Evolutionary conservation across 2,888 invertebrate genomes (phyloP).

Genomic region (Pristionchus exspectatus): DNA sequence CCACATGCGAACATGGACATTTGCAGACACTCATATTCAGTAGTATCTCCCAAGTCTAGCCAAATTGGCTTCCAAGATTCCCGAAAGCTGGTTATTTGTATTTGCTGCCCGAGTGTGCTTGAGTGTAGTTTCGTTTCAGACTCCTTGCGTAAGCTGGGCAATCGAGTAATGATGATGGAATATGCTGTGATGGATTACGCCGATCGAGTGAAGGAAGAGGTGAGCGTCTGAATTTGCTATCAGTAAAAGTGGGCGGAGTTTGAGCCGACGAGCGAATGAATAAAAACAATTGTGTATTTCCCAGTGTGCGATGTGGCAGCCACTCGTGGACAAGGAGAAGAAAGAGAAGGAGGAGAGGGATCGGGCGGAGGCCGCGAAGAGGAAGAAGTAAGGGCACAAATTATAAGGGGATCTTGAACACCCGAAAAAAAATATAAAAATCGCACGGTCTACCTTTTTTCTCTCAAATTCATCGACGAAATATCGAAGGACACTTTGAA

Average conservation of each 20-base stretch:
- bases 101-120: no score
- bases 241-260: background rate
- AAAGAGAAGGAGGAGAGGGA: background rate
- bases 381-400: background rate
- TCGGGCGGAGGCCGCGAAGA: background rate
- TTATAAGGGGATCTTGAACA: no score
- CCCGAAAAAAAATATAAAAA: no score
- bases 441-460: no score
- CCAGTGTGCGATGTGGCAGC: constrained; percentile 41
- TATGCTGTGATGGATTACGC: constrained; percentile 29
- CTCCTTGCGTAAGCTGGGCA: background rate
- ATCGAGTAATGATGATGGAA: background rate
- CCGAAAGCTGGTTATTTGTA: no score
- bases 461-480: no score
- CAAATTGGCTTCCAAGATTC: no score
- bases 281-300: background rate
- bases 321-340: constrained; percentile 17
- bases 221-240: background rate
- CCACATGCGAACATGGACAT: no score
- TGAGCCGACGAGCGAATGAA: background rate
- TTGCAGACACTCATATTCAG: no score
- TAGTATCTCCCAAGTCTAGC: no score
- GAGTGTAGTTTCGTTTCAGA: background rate
- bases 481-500: no score
- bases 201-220: constrained; percentile 46